Evolutionary conservation across 2,113 vertebrate genomes (phyloP), one percentile per base, ranked within the genome.

Genomic region (Pseudopipra pipra): DNA sequence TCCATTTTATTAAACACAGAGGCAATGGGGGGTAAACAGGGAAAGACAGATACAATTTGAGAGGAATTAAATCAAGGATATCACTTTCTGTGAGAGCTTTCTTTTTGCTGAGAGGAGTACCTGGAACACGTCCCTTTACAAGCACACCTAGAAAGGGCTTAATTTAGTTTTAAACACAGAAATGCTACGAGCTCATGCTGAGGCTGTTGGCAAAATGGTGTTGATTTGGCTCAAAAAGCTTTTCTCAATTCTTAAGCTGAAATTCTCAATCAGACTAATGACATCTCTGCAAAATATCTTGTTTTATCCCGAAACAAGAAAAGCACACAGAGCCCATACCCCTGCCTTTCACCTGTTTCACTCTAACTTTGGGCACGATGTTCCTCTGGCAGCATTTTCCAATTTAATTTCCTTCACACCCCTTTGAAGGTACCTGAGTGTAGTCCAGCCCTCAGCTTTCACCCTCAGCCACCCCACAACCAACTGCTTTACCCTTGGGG

Each of bases 351-450:
- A 31, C 65, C 52, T 25, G 5, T 3, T 31, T 52, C 44, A 35
- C 11, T 24, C 4, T 10, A 68, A 0, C 33, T 22, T 5, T 14
- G 58, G 58, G 35, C 77, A 30, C 0, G 0, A 0, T 1, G 2
- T 3, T 58, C 43, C 61, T 33, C 52, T 5, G 54, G 68, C 31
- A 28, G 19, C 35, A 1, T 7, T 8, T 70, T n/a, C 66, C 73
- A 24, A 1, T 21, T 41, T 18, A 43, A 72, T 16, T 39, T 35
- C 86, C 41, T 66, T 11, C 56, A 2, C 0, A 13, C 0, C 33
- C 41, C 62, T 65, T 2, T 61, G 75, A 55, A 77, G 49, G 20
- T 7, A 22, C 51, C 51, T 37, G 27, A 24, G 39, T 9, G 62
- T 13, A 67, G 12, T 58, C 44, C 84, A 59, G 19, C 12, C 44